Base-by-base conservation (phyloP, 2,888 invertebrate genomes). In the Falcaria lacertinaria region DNA sequence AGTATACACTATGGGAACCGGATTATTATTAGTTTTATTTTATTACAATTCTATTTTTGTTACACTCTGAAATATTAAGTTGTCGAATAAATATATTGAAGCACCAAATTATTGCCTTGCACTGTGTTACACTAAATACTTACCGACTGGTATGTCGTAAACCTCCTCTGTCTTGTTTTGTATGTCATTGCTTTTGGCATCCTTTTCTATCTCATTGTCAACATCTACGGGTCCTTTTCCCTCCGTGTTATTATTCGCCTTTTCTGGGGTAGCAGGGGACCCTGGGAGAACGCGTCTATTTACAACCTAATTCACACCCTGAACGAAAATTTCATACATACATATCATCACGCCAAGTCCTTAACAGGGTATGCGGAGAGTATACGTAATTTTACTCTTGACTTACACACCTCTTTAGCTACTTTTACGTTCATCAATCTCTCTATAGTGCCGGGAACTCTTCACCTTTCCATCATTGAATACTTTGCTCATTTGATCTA, bases 141-240 rank as follows among this genome's bases (percentile, higher is more conserved):
- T 60, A 88, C 88, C 88, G 47, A 86, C 81, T 2, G 88, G 88
- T 66, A 89, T 86, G 61, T 89, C 88, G 74, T 89, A 88, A 15
- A 87, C 86, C 42, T 88, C 87, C 41, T 88, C 88, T 44, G 54
- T 68, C 64, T 77, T 82, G 62, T 43, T 62, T 46, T 65, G 67
- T 48, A 55, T 74, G 49, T 73, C 71, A 61, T 74, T 79, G 45
- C 68, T 62, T 62, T 67, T 68, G 39, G 52, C 50, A 57, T 78
- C 70, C 60, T 75, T 76, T 62, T 74, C 69, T 60, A 61, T 65
- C 53, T 67, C 74, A 64, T 73, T 74, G 57, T 65, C 69, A 69
- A 72, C 67, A 61, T 73, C 67, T 63, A 71, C 62, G 50, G 72
- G 61, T 71, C 61, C 72, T 57, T 76, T 82, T 66, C 72, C 80